Evolutionary conservation across 1,140 invertebrate genomes (phyloP).

Genomic region (Cotesia glomerata): DNA sequence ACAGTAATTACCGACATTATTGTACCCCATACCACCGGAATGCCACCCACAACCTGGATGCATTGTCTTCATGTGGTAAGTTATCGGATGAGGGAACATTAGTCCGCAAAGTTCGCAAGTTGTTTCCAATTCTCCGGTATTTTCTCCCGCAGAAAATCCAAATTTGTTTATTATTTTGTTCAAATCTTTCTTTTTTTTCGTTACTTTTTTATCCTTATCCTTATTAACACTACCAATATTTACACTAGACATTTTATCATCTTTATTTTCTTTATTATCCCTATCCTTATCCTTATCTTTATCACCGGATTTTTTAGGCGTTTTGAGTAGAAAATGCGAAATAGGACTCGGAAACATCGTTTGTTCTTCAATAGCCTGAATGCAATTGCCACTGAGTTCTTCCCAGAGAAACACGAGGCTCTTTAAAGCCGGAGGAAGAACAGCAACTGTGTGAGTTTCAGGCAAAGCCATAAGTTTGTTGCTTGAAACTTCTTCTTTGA

Average conservation of each 20-base stretch:
- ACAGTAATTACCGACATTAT: slow-evolving; percentile 83
- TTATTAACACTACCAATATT: slow-evolving; percentile 58
- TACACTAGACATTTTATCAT: slow-evolving; percentile 47
- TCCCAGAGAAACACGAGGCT: slow-evolving; percentile 88
- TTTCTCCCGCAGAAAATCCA: slow-evolving; percentile 39
- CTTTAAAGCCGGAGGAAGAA: slow-evolving; percentile 85
- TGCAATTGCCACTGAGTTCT: slow-evolving; percentile 75
- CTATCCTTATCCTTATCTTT: slow-evolving; percentile 22
- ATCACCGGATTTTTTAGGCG: slow-evolving; percentile 51
- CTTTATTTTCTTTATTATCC: slow-evolving; percentile 42
- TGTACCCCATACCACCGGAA: slow-evolving; percentile 88
- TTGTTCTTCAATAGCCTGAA: slow-evolving; percentile 72
- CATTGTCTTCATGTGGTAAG: slow-evolving; percentile 87
- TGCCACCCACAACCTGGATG: slow-evolving; percentile 90
- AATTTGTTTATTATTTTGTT: slow-evolving; percentile 42
- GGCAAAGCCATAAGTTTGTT: slow-evolving; percentile 50
- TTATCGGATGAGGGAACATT: slow-evolving; percentile 80
- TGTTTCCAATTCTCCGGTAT: slow-evolving; percentile 64
- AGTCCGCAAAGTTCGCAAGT: slow-evolving; percentile 88
- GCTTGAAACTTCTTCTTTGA: slow-evolving; percentile 67
- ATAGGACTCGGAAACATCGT: slow-evolving; percentile 60
- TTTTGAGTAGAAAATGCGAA: slow-evolving; percentile 59
- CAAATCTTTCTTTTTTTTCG: slow-evolving; percentile 69
- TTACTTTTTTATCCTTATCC: slow-evolving; percentile 56
- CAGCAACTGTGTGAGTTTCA: slow-evolving; percentile 70